Base-by-base conservation (phyloP, 2,888 invertebrate species). In the Endotricha flammealis region DNA sequence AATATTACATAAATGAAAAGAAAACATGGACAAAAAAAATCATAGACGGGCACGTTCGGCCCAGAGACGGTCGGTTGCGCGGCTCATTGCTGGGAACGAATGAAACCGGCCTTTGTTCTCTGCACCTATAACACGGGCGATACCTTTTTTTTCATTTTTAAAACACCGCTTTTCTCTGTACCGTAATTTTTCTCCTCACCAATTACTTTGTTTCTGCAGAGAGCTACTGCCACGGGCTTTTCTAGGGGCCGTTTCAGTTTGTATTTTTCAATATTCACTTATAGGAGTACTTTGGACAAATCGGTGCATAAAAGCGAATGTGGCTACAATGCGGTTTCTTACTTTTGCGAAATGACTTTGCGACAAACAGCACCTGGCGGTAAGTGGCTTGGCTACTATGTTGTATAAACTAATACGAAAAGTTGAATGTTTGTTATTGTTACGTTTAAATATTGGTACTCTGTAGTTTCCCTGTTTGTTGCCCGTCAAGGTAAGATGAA, bases 141-240 rank as follows among this genome's bases (percentile, higher is more conserved):
- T 69, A 60, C 48, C 52, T 55, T 57, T 65, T 65, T 56, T 51
- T 49, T 51, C 53, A 57, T 58, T 67, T 70, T 73, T 68, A 61
- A 66, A 65, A 68, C 59, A 57, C 51, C 52, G 56, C 57, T 58
- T 51, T 67, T 57, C 65, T 62, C 58, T 57, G 50, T 50, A 42
- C 53, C 56, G 61, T 70, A 72, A 70, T 76, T 75, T 78, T 71
- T 72, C 70, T 75, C 59, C 52, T 67, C 68, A 60, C 64, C 68
- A 72, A 70, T 73, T 74, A 74, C 73, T 74, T 69, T 74, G 71
- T 73, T 70, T 69, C 64, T 64, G 60, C 51, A 46, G 58, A 64
- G 61, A 66, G 59, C 61, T 60, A 60, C 65, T 59, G 65, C 63
- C 50, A 43, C 43, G 48, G 53, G 50, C 44, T 46, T 47, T 48